phyloP scores from a whole-genome alignment of 2,113 vertebrate genomes.

The Scortum barcoo region DNA sequence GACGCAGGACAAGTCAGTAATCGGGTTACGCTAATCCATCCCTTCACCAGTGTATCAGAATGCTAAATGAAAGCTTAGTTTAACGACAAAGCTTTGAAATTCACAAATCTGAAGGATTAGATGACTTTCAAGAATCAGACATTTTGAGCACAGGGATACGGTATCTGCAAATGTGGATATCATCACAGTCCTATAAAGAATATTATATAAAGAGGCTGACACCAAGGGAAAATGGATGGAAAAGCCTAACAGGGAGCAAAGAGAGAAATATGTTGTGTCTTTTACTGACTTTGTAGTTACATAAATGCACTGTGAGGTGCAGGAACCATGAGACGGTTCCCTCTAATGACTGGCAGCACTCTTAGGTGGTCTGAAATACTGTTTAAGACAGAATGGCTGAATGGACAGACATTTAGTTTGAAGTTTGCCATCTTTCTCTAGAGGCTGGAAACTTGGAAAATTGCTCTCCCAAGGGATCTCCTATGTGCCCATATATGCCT shows the following conservation, averaged over 20 bases:
- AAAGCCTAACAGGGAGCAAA: constrained; percentile 4
- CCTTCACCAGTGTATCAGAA: constrained; percentile 74
- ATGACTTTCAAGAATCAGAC: constrained; percentile 67
- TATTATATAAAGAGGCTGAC: constrained; percentile 36
- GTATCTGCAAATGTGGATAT: constrained; percentile 46
- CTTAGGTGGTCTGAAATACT: constrained; percentile 35
- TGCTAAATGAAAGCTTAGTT: constrained; percentile 78
- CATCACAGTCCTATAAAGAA: constrained; percentile 29
- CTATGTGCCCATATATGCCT: constrained; percentile 47
- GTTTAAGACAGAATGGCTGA: constrained; percentile 46
- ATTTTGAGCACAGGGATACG: constrained; percentile 50
- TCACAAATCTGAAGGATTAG: constrained; percentile 74
- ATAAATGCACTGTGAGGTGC: constrained; percentile 2
- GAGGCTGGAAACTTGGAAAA: constrained; percentile 53
- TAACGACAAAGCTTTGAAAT: constrained; percentile 72
- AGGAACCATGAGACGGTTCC: constrained; percentile 24
- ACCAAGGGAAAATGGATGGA: constrained; percentile 2
- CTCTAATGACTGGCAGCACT: constrained; percentile 43
- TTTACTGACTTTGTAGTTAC: constrained; percentile 31
- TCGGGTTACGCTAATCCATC: constrained; percentile 78
- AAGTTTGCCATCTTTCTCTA: constrained; percentile 44
- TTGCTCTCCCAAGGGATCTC: constrained; percentile 43
- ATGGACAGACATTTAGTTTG: constrained; percentile 24
- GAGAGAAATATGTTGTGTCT: constrained; percentile 16
- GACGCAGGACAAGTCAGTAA: constrained; percentile 62